A percentile compares a stretch with the other conserved stretches of the same genome.
phyloP scores from a whole-genome alignment of 2,797 vertebrate species.

The Graptemys geographica region DNA sequence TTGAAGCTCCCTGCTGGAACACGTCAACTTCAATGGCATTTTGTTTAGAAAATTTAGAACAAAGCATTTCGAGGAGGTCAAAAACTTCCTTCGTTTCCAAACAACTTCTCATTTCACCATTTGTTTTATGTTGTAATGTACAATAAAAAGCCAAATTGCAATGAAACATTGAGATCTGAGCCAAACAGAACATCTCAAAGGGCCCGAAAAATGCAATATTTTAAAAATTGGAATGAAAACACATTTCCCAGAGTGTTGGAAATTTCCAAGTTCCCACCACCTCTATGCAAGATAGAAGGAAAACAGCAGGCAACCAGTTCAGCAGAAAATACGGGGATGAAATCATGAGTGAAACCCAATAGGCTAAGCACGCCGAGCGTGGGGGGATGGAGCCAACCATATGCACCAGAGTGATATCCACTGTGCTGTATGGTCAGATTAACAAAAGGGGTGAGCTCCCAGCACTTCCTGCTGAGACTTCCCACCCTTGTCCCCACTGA shows the following conservation, averaged over 20 bases:
- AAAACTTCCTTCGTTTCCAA: background rate
- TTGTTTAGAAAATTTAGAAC: background rate
- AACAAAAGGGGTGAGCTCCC: too few species aligned
- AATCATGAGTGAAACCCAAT: background rate
- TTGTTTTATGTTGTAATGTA: background rate
- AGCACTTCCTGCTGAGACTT: background rate
- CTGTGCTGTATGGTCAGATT: background rate
- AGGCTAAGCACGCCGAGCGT: background rate
- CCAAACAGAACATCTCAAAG: background rate
- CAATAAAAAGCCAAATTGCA: background rate
- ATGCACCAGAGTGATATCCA: background rate
- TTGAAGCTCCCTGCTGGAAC: background rate
- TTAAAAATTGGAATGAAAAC: background rate
- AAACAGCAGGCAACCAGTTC: background rate
- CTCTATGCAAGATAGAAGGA: background rate
- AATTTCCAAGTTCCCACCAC: background rate
- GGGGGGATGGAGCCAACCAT: background rate
- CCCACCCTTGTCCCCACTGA: background rate
- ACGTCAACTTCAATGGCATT: background rate
- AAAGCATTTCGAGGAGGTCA: background rate
- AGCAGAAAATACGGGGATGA: background rate
- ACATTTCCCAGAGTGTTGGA: background rate
- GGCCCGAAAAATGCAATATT: background rate
- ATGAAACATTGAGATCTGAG: background rate
- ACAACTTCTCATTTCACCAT: background rate